Evolutionary conservation across 2,113 vertebrate genomes (phyloP).

Genomic region (Otolemur garnettii): DNA sequence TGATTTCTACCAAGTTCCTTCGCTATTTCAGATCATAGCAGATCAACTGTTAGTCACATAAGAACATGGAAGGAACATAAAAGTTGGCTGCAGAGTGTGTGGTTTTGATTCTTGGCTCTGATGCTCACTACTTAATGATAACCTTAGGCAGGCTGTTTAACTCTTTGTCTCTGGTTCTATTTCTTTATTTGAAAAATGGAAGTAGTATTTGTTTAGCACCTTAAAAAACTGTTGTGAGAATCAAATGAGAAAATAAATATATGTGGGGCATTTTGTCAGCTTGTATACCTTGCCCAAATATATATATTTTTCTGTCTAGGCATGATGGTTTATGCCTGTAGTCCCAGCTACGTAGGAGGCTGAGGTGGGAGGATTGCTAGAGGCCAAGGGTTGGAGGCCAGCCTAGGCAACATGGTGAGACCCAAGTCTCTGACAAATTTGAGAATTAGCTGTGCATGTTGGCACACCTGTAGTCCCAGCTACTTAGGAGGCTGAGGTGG

Average conservation of each 20-base stretch:
- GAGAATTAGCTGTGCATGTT: no score
- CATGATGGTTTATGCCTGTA: no score
- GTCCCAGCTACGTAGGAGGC: no score
- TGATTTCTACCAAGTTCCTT: constrained; percentile 16
- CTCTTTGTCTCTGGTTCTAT: neutral
- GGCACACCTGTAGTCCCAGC: no score
- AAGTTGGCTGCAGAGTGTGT: neutral
- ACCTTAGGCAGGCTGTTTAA: neutral
- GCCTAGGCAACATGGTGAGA: no score
- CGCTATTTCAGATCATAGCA: neutral
- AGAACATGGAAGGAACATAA: neutral
- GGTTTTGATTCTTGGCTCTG: constrained; percentile 17
- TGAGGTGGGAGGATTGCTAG: no score
- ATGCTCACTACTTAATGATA: neutral
- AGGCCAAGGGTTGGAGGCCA: no score
- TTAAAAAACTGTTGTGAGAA: neutral
- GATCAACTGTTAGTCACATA: neutral
- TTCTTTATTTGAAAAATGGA: constrained; percentile 13
- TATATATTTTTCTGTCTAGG: no score
- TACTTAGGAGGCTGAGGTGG: no score
- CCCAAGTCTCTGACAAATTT: no score
- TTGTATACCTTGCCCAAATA: neutral
- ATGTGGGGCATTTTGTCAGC: neutral
- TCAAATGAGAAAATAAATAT: neutral
- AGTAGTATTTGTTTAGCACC: neutral